These are phyloP conservation scores for Tyria jacobaeae DNA, from an alignment of 2,888 invertebrate species.

Conservation along the genomic window DNA sequence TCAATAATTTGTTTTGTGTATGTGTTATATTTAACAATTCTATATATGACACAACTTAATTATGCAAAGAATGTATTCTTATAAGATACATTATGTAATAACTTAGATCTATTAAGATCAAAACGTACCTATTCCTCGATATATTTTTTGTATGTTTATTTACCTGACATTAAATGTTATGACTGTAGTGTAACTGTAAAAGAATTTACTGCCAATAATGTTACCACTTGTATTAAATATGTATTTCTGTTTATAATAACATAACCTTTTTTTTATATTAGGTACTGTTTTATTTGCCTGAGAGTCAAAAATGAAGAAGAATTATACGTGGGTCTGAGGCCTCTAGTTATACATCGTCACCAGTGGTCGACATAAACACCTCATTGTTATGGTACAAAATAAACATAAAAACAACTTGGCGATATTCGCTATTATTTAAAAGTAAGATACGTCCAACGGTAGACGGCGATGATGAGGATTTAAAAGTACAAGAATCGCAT, in stretches of 20 bases:
- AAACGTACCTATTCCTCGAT: background rate
- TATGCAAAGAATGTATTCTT: background rate
- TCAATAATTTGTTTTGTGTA: background rate
- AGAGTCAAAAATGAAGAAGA: too few relatives aligned
- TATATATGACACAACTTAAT: constrained; percentile 8
- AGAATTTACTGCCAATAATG: constrained; percentile 19
- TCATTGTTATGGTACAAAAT: too few relatives aligned
- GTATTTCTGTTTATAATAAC: constrained; percentile 48
- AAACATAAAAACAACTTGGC: too few relatives aligned
- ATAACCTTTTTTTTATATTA: constrained; percentile 26
- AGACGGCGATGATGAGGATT: too few relatives aligned
- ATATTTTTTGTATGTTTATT: background rate
- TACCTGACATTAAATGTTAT: constrained; percentile 3
- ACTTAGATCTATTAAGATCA: background rate
- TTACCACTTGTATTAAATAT: constrained; percentile 36
- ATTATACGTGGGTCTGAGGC: too few relatives aligned
- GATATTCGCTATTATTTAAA: too few relatives aligned
- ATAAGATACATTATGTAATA: constrained; percentile 3
- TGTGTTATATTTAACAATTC: background rate
- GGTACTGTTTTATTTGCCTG: background rate
- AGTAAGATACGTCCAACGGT: too few relatives aligned
- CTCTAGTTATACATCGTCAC: too few relatives aligned
- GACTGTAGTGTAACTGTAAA: constrained; percentile 4
- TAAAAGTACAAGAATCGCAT: too few relatives aligned
- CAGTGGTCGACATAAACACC: too few relatives aligned